Evolutionary conservation across 2,888 invertebrate genomes (phyloP).

Genomic region (Pheosia tremula): DNA sequence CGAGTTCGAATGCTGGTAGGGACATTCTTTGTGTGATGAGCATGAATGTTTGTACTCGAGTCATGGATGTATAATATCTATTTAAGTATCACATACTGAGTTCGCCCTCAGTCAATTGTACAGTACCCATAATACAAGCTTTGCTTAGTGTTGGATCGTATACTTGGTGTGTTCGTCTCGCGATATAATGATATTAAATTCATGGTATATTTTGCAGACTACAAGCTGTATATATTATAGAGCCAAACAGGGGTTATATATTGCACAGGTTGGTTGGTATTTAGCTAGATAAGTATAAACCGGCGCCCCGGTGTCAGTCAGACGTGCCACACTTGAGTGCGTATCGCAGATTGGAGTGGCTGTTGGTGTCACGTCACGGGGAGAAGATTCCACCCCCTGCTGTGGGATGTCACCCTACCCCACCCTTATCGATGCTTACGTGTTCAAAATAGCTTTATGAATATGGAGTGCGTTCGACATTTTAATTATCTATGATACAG

Average conservation of each 20-base stretch:
- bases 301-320: conserved; percentile 32
- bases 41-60: too few relatives aligned
- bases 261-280: neutral
- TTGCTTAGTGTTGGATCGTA: too few relatives aligned
- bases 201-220: neutral
- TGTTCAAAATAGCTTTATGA: conserved; percentile 7
- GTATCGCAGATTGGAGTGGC: conserved; percentile 53
- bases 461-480: neutral
- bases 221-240: neutral
- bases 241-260: neutral
- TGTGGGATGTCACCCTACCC: neutral
- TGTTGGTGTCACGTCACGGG: conserved; percentile 47
- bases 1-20: too few relatives aligned
- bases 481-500: neutral
- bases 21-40: too few relatives aligned
- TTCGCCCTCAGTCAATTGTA: too few relatives aligned
- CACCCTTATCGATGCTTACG: conserved; percentile 11
- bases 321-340: conserved; percentile 45
- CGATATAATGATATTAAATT: neutral
- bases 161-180: too few relatives aligned
- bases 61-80: too few relatives aligned
- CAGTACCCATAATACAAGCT: too few relatives aligned
- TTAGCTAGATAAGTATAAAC: neutral
- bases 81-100: too few relatives aligned
- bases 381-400: neutral